phyloP scores from a whole-genome alignment of 2,113 vertebrate genomes.

The Uropsilus gracilis region DNA sequence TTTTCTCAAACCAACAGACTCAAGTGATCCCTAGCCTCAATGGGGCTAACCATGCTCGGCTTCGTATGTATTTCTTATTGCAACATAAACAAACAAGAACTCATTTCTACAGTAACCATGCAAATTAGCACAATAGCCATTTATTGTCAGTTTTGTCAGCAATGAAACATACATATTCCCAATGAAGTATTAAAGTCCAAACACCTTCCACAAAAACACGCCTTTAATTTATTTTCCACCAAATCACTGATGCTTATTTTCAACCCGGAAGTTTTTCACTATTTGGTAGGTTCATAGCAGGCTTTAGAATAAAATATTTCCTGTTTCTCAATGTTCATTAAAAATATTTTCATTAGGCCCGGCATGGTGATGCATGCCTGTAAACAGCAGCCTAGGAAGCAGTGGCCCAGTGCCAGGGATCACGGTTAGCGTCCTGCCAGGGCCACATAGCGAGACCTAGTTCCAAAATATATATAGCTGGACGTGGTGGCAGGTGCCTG shows the following conservation, averaged over 20 bases:
- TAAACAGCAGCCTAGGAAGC: no score
- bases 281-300: slow-evolving; percentile 20
- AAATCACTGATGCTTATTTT: not conserved
- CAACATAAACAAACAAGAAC: not conserved
- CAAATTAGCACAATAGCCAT: not conserved
- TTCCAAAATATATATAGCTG: no score
- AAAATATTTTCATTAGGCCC: not conserved
- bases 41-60: no score
- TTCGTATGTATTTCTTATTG: not conserved
- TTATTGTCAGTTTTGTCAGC: not conserved
- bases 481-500: no score
- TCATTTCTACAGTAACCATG: not conserved
- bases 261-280: not conserved
- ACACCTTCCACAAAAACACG: slow-evolving; percentile 41
- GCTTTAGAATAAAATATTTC: not conserved
- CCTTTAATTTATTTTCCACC: no score
- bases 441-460: no score
- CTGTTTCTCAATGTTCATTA: not conserved
- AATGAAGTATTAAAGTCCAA: slow-evolving; percentile 9
- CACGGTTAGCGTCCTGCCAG: no score
- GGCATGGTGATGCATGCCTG: no score
- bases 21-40: no score
- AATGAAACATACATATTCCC: not conserved
- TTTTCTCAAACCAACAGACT: no score
- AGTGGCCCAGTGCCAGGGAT: no score